A percentile compares a stretch with the other conserved stretches of the same genome.
These are phyloP conservation scores for Adelphocoris suturalis DNA, from an alignment of 2,888 invertebrate genomes.

Conservation along the genomic window DNA sequence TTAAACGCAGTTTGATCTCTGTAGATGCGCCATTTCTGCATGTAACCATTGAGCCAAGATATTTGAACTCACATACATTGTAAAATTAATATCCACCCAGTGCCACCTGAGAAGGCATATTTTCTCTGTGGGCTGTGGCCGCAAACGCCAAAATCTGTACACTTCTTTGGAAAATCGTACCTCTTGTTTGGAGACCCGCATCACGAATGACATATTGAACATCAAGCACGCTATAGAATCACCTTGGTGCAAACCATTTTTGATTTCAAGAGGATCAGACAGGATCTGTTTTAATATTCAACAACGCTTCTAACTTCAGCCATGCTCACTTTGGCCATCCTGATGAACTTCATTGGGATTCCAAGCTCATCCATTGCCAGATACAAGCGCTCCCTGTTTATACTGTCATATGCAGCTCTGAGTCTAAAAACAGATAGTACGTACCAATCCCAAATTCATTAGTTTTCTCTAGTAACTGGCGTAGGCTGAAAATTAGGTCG, in stretches of 20 bases:
- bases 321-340: too few species aligned
- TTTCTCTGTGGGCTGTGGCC: too few species aligned
- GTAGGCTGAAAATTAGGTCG: background rate
- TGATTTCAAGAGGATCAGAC: background rate
- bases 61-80: too few species aligned
- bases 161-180: constrained; percentile 62
- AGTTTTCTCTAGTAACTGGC: background rate
- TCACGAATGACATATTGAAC: background rate
- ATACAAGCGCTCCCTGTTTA: background rate
- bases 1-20: too few species aligned
- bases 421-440: too few species aligned
- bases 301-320: background rate
- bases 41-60: too few species aligned
- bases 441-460: too few species aligned
- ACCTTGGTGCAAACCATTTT: background rate
- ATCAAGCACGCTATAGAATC: background rate
- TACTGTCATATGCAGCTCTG: background rate
- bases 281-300: background rate
- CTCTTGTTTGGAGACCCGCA: background rate
- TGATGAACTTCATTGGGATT: background rate
- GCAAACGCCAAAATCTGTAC: background rate
- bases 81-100: too few species aligned
- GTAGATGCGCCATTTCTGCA: too few species aligned
- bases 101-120: too few species aligned
- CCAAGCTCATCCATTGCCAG: background rate